A percentile compares a stretch with the other conserved stretches of the same genome.
Conservation (phyloP, 1,140 invertebrate genomes). For the Hycleus cichorii region DNA sequence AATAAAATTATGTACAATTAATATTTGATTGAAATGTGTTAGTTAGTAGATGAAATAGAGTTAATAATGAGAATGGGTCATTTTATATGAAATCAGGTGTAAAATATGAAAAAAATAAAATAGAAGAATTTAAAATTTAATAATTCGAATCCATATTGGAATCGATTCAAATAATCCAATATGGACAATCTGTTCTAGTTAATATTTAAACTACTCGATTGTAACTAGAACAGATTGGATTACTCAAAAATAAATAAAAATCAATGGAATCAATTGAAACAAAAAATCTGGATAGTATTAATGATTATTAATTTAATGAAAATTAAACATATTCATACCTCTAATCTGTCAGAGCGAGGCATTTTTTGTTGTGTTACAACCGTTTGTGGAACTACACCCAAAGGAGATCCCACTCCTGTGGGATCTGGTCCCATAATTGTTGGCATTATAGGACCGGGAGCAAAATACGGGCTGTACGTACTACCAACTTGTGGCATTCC, state of each 20-base stretch:
- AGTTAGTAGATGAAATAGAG: neutral
- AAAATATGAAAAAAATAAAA: no score
- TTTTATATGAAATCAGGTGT: no score
- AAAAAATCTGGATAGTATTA: no score
- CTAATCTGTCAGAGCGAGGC: constrained; percentile 88
- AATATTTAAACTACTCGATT: no score
- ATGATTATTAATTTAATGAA: neutral
- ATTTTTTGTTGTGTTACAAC: constrained; percentile 85
- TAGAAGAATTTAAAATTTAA: no score
- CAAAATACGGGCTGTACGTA: constrained; percentile 82
- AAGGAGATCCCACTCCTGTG: constrained; percentile 54
- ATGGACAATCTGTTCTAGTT: no score
- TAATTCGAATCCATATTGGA: no score
- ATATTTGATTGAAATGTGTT: neutral
- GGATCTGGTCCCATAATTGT: constrained; percentile 77
- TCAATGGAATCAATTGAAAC: no score
- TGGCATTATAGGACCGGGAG: constrained; percentile 79
- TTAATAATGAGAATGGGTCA: no score
- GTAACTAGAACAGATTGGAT: neutral
- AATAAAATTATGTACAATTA: neutral
- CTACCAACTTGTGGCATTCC: constrained; percentile 75
- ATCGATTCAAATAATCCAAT: no score
- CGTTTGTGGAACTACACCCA: constrained; percentile 74
- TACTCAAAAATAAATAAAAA: neutral
- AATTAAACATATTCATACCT: constrained; percentile 59